phyloP scores from a whole-genome alignment of 2,797 vertebrate species.

The Leptatherina wallacei region DNA sequence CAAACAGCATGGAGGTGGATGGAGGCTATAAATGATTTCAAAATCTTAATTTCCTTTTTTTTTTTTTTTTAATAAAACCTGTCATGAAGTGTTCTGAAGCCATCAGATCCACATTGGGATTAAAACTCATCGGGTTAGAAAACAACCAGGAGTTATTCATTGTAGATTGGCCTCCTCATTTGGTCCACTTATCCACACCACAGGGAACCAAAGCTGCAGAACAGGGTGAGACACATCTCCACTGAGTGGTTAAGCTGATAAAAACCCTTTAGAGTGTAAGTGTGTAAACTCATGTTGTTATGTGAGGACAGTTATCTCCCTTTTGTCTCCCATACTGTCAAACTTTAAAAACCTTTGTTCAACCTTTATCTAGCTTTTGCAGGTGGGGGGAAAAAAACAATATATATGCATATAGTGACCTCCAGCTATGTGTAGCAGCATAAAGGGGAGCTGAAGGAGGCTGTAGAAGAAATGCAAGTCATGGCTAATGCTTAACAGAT shows the following conservation, averaged over 20 bases:
- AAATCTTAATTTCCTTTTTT: not conserved
- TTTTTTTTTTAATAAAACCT: not conserved
- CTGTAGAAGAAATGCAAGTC: conserved; percentile 69
- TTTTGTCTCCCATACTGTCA: no score
- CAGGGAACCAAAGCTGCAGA: not conserved
- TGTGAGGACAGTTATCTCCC: not conserved
- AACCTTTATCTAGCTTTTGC: not conserved
- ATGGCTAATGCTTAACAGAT: conserved; percentile 77
- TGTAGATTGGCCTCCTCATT: not conserved
- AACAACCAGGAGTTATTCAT: not conserved
- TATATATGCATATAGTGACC: not conserved
- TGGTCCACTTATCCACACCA: not conserved
- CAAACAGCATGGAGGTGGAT: not conserved
- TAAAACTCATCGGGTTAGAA: not conserved
- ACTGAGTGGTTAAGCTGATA: not conserved
- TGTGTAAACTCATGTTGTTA: not conserved
- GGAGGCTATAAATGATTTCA: not conserved
- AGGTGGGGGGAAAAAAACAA: not conserved
- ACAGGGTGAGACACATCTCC: not conserved
- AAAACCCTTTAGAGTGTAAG: not conserved
- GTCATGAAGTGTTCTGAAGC: not conserved
- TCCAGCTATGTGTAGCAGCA: conserved; percentile 10
- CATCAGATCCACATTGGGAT: not conserved
- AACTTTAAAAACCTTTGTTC: not conserved
- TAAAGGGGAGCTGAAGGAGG: not conserved